Conservation (phyloP, 2,888 invertebrate genomes). For the Drosophila meridiana region DNA sequence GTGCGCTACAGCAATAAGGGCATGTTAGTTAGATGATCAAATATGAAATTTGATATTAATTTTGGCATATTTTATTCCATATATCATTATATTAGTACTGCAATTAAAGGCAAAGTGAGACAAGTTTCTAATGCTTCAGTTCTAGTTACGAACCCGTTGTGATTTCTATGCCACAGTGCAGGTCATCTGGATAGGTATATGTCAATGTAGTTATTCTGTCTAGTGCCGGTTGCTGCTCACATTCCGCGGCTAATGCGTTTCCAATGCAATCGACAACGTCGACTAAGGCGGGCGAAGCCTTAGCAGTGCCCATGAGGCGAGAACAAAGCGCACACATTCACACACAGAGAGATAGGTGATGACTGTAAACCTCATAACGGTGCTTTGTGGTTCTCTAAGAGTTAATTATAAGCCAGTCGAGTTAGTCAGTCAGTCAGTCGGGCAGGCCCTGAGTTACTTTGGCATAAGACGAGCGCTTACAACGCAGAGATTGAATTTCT, state of each 20-base stretch:
- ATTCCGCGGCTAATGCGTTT: constrained; percentile 74
- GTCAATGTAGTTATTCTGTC: background rate
- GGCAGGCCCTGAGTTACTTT: constrained; percentile 36
- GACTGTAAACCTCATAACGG: constrained; percentile 65
- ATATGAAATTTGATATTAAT: too few species aligned
- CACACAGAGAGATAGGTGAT: constrained; percentile 19
- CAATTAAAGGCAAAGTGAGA: too few species aligned
- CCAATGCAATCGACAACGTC: constrained; percentile 68
- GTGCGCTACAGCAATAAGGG: constrained; percentile 11
- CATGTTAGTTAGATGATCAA: background rate
- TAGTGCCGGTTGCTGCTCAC: constrained; percentile 29
- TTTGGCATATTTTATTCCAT: too few species aligned
- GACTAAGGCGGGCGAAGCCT: constrained; percentile 55
- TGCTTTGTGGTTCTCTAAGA: constrained; percentile 74
- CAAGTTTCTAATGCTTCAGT: background rate
- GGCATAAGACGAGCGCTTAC: constrained; percentile 65
- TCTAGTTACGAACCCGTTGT: background rate
- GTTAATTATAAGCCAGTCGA: constrained; percentile 78
- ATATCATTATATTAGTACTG: too few species aligned
- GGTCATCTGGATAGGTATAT: constrained; percentile 15
- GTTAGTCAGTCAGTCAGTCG: constrained; percentile 30
- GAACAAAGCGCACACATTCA: constrained; percentile 58
- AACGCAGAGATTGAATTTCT: constrained; percentile 75
- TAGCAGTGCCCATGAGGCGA: constrained; percentile 52
- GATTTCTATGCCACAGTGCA: constrained; percentile 5